Evolutionary conservation across 2,113 vertebrate species (phyloP).

Genomic region (Pelvicachromis taeniatus): DNA sequence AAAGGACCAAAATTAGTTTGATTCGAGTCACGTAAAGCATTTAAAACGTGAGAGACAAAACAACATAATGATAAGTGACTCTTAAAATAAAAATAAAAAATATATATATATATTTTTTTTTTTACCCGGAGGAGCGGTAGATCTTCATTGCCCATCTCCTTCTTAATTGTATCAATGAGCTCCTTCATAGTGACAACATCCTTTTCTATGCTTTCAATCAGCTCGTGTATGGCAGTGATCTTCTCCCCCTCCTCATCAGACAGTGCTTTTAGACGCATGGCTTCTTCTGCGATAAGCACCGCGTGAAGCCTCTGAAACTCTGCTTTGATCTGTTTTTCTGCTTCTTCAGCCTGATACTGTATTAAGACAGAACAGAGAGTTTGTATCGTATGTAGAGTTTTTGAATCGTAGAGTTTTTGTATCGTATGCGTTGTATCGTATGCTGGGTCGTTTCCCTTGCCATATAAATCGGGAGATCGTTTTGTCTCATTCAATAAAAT

Average conservation of each 20-base stretch:
- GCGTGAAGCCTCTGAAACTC: constrained; percentile 66
- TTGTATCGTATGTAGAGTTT: no score
- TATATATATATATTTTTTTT: no score
- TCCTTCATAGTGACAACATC: constrained; percentile 33
- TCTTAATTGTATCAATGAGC: constrained; percentile 53
- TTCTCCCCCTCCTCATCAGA: constrained; percentile 60
- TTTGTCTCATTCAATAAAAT: no score
- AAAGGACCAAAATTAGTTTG: background rate
- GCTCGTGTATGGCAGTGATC: background rate
- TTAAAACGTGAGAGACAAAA: background rate
- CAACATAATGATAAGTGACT: background rate
- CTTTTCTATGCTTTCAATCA: constrained; percentile 2
- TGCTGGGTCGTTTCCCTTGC: no score
- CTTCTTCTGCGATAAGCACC: constrained; percentile 49
- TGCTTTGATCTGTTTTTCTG: constrained; percentile 58
- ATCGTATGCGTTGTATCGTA: no score
- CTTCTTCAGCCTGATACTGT: constrained; percentile 62
- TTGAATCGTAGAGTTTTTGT: no score
- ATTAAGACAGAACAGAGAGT: background rate
- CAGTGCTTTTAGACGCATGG: constrained; percentile 43
- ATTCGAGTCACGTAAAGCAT: background rate
- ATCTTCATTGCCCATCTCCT: constrained; percentile 67
- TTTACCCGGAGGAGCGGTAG: constrained; percentile 58
- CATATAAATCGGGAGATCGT: fast-evolving
- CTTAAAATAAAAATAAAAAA: no score